These are phyloP conservation scores for Varecia variegata DNA, from an alignment of 2,797 vertebrate species.

Conservation along the genomic window DNA sequence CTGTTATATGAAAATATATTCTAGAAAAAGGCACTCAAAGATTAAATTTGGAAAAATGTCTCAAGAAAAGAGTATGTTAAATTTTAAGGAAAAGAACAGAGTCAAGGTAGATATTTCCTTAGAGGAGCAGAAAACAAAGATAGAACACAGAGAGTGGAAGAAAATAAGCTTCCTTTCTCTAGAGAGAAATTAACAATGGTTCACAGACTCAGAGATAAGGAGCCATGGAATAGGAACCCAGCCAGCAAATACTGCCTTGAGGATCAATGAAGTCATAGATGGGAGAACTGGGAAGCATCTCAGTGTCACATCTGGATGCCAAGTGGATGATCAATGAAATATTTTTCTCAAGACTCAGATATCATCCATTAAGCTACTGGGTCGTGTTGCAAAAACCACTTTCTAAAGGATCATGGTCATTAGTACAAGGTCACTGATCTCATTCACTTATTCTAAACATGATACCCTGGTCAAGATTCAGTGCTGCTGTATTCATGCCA, in stretches of 20 bases:
- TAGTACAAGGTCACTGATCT: not conserved
- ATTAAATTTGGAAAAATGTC: not conserved
- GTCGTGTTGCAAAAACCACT: not conserved
- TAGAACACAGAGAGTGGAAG: not conserved
- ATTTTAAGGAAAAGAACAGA: not conserved
- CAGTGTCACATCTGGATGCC: not conserved
- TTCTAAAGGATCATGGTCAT: not conserved
- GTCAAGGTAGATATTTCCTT: not conserved
- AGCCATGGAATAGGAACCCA: not conserved
- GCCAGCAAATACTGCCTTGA: not conserved
- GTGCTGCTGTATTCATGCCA: not conserved
- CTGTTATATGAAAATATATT: not conserved
- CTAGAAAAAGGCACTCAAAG: not conserved
- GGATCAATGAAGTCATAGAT: not conserved
- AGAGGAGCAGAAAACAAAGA: not conserved
- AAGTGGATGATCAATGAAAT: not conserved
- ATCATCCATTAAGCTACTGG: not conserved
- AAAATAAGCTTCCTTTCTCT: not conserved
- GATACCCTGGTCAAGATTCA: not conserved
- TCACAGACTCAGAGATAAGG: not conserved
- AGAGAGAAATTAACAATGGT: not conserved
- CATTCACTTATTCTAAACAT: not conserved
- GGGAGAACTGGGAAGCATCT: not conserved
- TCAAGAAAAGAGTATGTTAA: not conserved
- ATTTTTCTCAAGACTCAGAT: not conserved